phyloP scores from a whole-genome alignment of 2,113 vertebrate species.

The Erpornis zantholeuca region DNA sequence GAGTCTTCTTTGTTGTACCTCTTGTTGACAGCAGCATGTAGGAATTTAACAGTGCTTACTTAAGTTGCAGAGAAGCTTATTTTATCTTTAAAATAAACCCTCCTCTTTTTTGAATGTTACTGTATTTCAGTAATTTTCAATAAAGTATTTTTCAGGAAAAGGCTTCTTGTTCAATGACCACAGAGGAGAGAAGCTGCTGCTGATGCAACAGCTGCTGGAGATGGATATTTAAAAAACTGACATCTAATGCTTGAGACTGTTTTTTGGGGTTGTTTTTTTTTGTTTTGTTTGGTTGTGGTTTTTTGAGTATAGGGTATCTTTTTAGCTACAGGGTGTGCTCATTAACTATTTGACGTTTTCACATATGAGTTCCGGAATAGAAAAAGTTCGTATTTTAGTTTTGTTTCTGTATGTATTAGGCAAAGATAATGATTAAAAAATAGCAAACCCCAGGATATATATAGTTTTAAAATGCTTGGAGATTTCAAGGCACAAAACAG shows the following conservation, averaged over 20 bases:
- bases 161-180: neutral
- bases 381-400: neutral
- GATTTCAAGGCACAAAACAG: neutral
- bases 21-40: neutral
- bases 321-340: neutral
- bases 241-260: neutral
- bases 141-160: neutral
- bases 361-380: neutral
- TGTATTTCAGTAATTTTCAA: neutral
- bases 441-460: neutral
- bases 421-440: neutral
- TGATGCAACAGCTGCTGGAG: neutral
- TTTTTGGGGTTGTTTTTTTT: neutral
- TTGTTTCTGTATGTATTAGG: neutral
- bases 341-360: neutral
- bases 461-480: neutral
- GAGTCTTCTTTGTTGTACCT: neutral
- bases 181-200: neutral
- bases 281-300: neutral
- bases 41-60: neutral
- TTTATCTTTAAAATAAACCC: neutral
- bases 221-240: neutral
- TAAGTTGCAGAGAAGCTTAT: neutral
- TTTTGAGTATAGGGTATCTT: accelerated
- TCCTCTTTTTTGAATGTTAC: neutral